A percentile compares a stretch with the other conserved stretches of the same genome.
Conservation (phyloP, 2,113 vertebrate species). For the Sinocyclocheilus maitianheensis region DNA sequence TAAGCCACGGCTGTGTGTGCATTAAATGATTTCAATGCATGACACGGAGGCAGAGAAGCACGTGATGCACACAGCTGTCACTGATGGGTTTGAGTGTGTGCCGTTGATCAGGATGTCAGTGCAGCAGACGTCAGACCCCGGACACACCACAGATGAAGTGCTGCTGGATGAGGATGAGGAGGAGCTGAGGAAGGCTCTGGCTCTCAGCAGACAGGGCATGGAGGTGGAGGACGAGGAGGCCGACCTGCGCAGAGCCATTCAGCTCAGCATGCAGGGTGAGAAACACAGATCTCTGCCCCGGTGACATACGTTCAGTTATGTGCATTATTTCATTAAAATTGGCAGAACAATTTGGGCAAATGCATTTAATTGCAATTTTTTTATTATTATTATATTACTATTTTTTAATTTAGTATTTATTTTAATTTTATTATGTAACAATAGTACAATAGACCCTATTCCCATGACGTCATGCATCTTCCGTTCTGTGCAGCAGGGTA, state of each 20-base stretch:
- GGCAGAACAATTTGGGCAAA: too few species aligned
- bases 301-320: too few species aligned
- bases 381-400: too few species aligned
- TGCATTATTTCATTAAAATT: too few species aligned
- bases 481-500: too few species aligned
- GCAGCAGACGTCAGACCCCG: conserved; percentile 70
- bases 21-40: background rate
- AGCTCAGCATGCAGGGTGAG: conserved; percentile 97
- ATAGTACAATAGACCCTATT: too few species aligned
- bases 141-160: conserved; percentile 72
- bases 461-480: too few species aligned
- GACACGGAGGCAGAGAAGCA: too few species aligned
- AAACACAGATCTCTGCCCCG: background rate
- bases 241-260: conserved; percentile 96
- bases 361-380: too few species aligned
- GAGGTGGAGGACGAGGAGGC: conserved; percentile 98
- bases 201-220: conserved; percentile 91
- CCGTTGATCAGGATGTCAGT: conserved; percentile 60
- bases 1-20: background rate
- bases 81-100: background rate
- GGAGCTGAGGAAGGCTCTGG: conserved; percentile 89
- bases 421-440: too few species aligned
- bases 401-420: too few species aligned
- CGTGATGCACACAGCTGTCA: too few species aligned
- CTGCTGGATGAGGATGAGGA: conserved; percentile 88